Percentiles rank a stretch among this genome's conserved stretches.
Conservation (phyloP, 2,113 vertebrate genomes). For the Barnardius zonarius region DNA sequence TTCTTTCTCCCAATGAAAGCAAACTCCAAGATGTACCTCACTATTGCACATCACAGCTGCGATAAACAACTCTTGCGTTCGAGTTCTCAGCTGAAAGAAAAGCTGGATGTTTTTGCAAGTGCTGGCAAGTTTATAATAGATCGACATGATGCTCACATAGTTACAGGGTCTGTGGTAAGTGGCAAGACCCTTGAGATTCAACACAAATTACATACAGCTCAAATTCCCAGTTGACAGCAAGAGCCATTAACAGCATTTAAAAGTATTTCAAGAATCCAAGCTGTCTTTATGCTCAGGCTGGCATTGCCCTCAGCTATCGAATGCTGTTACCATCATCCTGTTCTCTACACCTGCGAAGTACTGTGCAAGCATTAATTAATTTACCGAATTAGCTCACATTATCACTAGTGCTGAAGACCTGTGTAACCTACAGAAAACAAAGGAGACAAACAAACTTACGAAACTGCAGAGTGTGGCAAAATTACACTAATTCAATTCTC, state of each 20-base stretch:
- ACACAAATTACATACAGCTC: background rate
- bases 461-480: background rate
- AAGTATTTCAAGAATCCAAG: conserved; percentile 4
- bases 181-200: background rate
- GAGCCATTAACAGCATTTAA: background rate
- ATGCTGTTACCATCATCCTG: background rate
- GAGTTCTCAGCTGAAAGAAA: background rate
- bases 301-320: background rate
- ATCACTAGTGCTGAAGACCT: conserved; percentile 2
- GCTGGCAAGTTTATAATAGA: conserved; percentile 3
- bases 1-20: background rate
- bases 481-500: background rate
- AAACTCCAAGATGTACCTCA: background rate
- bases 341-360: conserved; percentile 7
- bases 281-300: background rate
- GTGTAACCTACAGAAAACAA: background rate
- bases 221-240: conserved; percentile 13
- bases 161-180: background rate
- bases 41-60: background rate
- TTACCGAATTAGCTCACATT: background rate
- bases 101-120: conserved; percentile 20
- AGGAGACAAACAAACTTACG: background rate
- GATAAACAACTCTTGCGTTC: background rate
- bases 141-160: background rate
- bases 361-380: conserved; percentile 1